Evolutionary conservation across 2,797 vertebrate genomes (phyloP).

Genomic region (Tenualosa ilisha): DNA sequence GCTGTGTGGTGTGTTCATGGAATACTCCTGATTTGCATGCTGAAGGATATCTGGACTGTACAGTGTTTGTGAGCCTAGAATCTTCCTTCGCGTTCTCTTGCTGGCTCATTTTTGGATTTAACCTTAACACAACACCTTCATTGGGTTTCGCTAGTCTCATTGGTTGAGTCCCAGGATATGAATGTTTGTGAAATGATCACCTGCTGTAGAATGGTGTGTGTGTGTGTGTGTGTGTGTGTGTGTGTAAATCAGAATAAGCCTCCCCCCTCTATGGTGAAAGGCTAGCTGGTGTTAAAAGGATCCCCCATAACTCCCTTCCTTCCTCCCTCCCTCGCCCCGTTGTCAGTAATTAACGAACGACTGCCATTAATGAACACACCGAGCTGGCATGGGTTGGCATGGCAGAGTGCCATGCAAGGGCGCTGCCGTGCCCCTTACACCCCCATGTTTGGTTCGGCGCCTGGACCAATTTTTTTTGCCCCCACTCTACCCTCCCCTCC

Average conservation of each 20-base stretch:
- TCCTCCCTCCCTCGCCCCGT: constrained; percentile 47
- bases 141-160: background rate
- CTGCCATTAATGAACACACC: constrained; percentile 76
- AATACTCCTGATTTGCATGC: no score
- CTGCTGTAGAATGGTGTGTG: background rate
- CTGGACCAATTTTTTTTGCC: constrained; percentile 1
- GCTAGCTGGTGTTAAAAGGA: constrained; percentile 48
- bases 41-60: no score
- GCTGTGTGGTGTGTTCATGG: background rate
- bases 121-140: background rate
- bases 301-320: constrained; percentile 48
- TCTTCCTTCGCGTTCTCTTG: no score
- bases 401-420: constrained; percentile 7
- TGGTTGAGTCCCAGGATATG: background rate
- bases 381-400: constrained; percentile 64
- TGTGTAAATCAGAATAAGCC: constrained; percentile 1
- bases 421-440: constrained; percentile 30
- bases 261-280: constrained; percentile 37
- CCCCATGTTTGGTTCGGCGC: constrained; percentile 28
- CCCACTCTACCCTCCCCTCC: background rate
- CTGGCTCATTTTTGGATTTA: no score
- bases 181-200: background rate
- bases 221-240: constrained; percentile 28
- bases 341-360: constrained; percentile 85
- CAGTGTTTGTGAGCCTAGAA: no score